These are phyloP conservation scores for Silurus glanis DNA, from an alignment of 2,113 vertebrate genomes.

Conservation along the genomic window DNA sequence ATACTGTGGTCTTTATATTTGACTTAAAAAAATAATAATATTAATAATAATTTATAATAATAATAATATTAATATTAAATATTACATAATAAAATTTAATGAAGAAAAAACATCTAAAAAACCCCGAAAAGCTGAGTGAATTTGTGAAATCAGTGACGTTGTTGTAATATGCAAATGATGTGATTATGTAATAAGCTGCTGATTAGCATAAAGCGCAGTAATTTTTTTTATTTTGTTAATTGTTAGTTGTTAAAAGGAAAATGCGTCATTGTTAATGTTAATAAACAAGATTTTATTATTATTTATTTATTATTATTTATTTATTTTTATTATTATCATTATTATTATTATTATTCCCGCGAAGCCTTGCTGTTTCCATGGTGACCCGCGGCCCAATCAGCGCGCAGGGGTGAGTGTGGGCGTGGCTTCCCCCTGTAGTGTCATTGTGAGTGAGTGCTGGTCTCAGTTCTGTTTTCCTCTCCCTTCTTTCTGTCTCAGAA, in stretches of 20 bases:
- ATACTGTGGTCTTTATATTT: too few relatives aligned
- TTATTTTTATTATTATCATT: too few relatives aligned
- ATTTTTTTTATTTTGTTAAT: too few relatives aligned
- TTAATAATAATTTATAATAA: too few relatives aligned
- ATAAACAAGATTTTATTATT: too few relatives aligned
- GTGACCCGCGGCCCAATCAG: slow-evolving; percentile 19
- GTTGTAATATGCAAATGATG: background rate
- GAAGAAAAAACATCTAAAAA: too few relatives aligned
- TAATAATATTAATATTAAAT: background rate
- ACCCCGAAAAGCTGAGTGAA: too few relatives aligned
- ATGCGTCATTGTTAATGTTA: too few relatives aligned
- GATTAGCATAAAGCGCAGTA: background rate
- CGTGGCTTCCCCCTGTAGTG: background rate
- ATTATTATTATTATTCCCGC: background rate
- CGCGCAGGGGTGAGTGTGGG: background rate
- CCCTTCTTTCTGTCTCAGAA: rapidly evolving
- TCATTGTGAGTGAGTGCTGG: background rate
- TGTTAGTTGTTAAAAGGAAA: too few relatives aligned
- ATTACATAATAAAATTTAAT: background rate
- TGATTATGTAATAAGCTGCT: background rate
- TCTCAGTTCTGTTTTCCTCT: background rate
- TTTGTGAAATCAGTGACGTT: background rate
- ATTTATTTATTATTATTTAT: too few relatives aligned
- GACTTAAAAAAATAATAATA: too few relatives aligned
- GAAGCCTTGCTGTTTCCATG: background rate